Percentiles rank a stretch among this genome's conserved stretches.
Conservation (phyloP, 2,888 invertebrate species). For the Cerceris ruficornis region DNA sequence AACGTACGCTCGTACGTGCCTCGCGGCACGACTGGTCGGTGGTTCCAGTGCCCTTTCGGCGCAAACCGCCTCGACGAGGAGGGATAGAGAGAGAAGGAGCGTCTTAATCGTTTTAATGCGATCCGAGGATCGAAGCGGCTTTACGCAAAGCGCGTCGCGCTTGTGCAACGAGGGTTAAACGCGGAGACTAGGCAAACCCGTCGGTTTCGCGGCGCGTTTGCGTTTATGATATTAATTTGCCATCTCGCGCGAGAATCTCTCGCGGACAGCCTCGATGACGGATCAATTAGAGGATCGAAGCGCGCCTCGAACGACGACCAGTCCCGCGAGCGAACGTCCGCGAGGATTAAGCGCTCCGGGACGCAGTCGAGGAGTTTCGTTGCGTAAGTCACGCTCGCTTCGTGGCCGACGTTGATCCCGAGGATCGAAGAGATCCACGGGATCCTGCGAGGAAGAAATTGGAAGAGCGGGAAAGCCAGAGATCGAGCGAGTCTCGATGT, state of each 20-base stretch:
- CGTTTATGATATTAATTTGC: conserved; percentile 55
- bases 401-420: too few relatives aligned
- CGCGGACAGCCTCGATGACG: conserved; percentile 49
- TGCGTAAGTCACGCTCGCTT: too few relatives aligned
- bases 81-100: conserved; percentile 13
- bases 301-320: conserved; percentile 23
- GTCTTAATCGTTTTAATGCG: conserved; percentile 37
- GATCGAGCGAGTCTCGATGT: too few relatives aligned
- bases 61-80: conserved; percentile 14
- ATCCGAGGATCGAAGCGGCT: conserved; percentile 18
- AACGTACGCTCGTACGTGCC: conserved; percentile 42
- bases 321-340: conserved; percentile 18
- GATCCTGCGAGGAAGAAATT: too few relatives aligned
- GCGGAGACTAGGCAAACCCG: conserved; percentile 19
- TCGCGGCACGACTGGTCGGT: conserved; percentile 35
- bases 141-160: conserved; percentile 35
- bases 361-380: too few relatives aligned
- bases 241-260: conserved; percentile 18
- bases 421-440: too few relatives aligned
- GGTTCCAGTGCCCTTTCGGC: conserved; percentile 53
- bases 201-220: conserved; percentile 31
- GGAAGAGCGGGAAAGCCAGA: too few relatives aligned
- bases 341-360: background rate
- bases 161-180: conserved; percentile 37
- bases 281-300: conserved; percentile 53